These are phyloP conservation scores for Trachelus iudaicus DNA, from an alignment of 2,888 invertebrate species.

Conservation along the genomic window DNA sequence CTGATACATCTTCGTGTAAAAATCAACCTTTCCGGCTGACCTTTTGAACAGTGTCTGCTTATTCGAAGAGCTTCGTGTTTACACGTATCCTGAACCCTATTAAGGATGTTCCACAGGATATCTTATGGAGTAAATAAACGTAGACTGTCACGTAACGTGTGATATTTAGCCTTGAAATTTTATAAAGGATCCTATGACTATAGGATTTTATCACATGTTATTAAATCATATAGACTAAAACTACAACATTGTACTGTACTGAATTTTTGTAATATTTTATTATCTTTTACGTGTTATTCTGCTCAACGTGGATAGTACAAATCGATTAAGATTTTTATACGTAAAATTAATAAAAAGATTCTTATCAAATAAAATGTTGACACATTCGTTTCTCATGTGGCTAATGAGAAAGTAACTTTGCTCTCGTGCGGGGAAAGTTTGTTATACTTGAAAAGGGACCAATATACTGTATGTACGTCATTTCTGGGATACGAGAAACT, in stretches of 20 bases:
- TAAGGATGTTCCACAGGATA: not conserved
- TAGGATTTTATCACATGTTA: not conserved
- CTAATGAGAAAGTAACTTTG: not conserved
- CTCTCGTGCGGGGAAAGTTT: not conserved
- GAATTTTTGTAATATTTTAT: not conserved
- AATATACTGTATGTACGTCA: not conserved
- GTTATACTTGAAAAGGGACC: not conserved
- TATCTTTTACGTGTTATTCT: not conserved
- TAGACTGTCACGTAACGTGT: not conserved
- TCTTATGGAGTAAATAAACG: not conserved
- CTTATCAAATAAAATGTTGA: not conserved
- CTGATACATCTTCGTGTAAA: not conserved
- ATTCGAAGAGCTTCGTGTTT: not conserved
- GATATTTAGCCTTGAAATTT: not conserved
- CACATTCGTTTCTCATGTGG: too few species aligned
- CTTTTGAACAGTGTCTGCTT: not conserved
- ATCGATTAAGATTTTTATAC: not conserved
- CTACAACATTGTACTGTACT: not conserved
- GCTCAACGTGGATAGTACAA: not conserved
- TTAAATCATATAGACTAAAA: not conserved
- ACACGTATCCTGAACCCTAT: not conserved
- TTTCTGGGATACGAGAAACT: not conserved
- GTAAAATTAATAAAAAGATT: not conserved
- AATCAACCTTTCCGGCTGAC: not conserved
- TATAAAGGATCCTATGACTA: not conserved